These are phyloP conservation scores for Caenorhabditis sp. DNA, from an alignment of 2,888 invertebrate species.

Conservation along the genomic window DNA sequence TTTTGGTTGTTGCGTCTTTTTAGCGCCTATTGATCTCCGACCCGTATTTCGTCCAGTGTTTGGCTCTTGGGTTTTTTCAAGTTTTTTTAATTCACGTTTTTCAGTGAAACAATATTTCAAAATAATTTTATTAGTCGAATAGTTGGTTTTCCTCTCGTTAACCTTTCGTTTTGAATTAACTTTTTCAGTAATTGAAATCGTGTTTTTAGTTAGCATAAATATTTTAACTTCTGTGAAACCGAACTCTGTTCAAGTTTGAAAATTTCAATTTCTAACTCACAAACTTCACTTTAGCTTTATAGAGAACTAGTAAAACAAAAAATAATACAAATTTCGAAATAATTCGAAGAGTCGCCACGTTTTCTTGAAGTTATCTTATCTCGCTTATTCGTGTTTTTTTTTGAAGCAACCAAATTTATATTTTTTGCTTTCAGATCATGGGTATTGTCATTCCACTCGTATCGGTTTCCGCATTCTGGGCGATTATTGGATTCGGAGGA, in stretches of 20 bases:
- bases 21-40: constrained; percentile 42
- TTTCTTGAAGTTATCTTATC: not conserved
- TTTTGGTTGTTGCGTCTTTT: constrained; percentile 27
- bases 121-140: too few species aligned
- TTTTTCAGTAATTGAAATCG: too few species aligned
- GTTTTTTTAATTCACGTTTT: not conserved
- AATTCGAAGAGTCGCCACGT: not conserved
- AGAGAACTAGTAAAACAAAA: too few species aligned
- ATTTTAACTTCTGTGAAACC: too few species aligned
- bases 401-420: constrained; percentile 2
- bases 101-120: too few species aligned
- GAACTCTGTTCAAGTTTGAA: too few species aligned
- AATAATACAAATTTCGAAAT: too few species aligned
- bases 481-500: constrained; percentile 68
- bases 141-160: too few species aligned
- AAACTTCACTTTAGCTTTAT: too few species aligned
- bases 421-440: constrained; percentile 48
- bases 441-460: constrained; percentile 70
- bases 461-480: constrained; percentile 71
- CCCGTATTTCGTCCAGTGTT: constrained; percentile 15
- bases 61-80: constrained; percentile 15
- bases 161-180: too few species aligned
- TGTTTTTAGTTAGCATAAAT: too few species aligned
- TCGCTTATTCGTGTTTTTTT: not conserved
- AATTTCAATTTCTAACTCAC: too few species aligned